Evolutionary conservation across 2,113 vertebrate species (phyloP), one percentile per base, ranked within the genome.

Genomic region (Alligator sinensis): DNA sequence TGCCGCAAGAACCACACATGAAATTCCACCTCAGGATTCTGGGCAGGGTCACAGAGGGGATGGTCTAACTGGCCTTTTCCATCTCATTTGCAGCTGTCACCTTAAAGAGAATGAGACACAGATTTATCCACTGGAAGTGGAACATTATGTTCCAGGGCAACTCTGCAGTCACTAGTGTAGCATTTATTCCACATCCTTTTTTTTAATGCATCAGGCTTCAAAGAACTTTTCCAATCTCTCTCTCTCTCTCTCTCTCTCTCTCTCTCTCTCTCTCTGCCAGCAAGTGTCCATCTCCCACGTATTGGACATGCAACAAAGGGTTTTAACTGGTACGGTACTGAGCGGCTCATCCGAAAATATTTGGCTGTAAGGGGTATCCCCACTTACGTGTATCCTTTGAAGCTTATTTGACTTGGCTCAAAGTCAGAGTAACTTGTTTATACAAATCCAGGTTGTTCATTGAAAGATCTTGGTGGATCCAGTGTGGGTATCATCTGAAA

Each of bases 261-360:
- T 38, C 7, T 47, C 47, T 9, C 47, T 47, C 82, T 22, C 61
- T 88, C 84, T 57, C 83, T 17, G 91, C 87, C 93, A 99, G 99
- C 99, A 24, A 98, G 99, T 13, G 98, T 99, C 66, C 99, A 99
- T 94, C 98, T 99, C 76, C 99, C 99, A 82, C 98, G 99, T 19
- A 99, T 99, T 0, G 99, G 99, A 16, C 98, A 99, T 34, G 96
- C 99, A 83, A 99, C 99, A 2, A 98, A 97, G 97, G 98, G 96
- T 77, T 99, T 99, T 97, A 99, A 99, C 98, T 99, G 99, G 99
- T 99, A 99, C 0, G 99, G 99, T 76, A 99, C 99, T 0, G 99
- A 99, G 96, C 97, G 99, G 60, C 98, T 99, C 74, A 98, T 99
- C 97, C 98, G 98, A 90, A 99, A 99, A 81, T 96, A 99, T 80